Evolutionary conservation across 2,888 invertebrate species (phyloP).

Genomic region (Tridacna crocea): DNA sequence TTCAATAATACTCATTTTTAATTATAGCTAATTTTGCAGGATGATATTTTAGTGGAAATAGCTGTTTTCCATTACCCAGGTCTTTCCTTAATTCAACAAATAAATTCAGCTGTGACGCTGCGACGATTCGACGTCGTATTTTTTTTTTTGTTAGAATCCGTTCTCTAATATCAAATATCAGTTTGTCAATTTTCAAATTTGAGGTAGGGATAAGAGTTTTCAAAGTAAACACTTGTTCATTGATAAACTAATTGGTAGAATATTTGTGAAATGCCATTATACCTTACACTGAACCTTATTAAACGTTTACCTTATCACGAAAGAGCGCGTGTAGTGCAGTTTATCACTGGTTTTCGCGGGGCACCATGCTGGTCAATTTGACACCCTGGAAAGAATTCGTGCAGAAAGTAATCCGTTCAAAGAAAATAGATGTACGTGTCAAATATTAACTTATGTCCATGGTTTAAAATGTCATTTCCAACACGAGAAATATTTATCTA

Average conservation of each 20-base stretch:
- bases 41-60: too few species aligned
- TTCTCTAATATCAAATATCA: too few species aligned
- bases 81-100: too few species aligned
- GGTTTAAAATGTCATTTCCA: neutral
- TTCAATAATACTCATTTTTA: too few species aligned
- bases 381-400: conserved; percentile 36
- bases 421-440: conserved; percentile 27
- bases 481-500: conserved; percentile 12
- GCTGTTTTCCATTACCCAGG: too few species aligned
- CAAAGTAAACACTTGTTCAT: neutral
- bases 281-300: neutral
- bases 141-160: too few species aligned
- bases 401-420: conserved; percentile 35
- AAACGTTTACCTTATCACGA: conserved; percentile 10
- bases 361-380: conserved; percentile 29
- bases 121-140: too few species aligned
- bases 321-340: neutral
- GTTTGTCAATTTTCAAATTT: neutral
- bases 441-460: conserved; percentile 6
- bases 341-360: conserved; percentile 21
- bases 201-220: neutral
- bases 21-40: too few species aligned
- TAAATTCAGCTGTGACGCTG: too few species aligned
- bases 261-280: conserved; percentile 10
- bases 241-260: neutral